Evolutionary conservation across 2,888 invertebrate genomes (phyloP).

Genomic region (Cistogaster globosa): DNA sequence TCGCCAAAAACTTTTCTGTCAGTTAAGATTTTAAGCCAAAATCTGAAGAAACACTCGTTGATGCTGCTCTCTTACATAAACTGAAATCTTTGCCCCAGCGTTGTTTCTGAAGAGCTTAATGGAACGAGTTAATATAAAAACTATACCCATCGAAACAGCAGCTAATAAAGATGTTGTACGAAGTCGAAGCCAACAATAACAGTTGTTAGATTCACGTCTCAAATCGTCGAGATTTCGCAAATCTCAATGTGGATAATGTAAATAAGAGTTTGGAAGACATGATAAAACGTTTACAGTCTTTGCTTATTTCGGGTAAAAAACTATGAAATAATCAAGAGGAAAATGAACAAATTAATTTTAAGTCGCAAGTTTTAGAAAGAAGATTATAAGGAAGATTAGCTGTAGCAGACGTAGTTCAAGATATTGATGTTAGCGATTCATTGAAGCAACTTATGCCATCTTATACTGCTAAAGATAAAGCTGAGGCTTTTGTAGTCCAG

Average conservation of each 20-base stretch:
- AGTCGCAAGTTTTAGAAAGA: neutral
- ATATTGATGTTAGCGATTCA: neutral
- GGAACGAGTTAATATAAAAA: constrained; percentile 77
- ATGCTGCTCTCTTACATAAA: constrained; percentile 70
- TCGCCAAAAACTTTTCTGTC: constrained; percentile 72
- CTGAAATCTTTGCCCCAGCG: constrained; percentile 75
- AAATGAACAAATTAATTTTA: neutral
- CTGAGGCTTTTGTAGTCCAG: no score
- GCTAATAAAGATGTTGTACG: constrained; percentile 74
- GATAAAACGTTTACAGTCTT: constrained; percentile 77
- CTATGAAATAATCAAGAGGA: neutral
- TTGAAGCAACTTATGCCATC: neutral
- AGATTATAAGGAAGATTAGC: constrained; percentile 1
- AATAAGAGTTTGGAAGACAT: constrained; percentile 76
- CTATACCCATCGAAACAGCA: constrained; percentile 78
- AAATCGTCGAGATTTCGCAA: constrained; percentile 57
- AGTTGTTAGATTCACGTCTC: constrained; percentile 76
- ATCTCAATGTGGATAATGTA: constrained; percentile 18
- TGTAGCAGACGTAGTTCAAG: neutral
- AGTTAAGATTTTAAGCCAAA: constrained; percentile 15
- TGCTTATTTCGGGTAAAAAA: constrained; percentile 76
- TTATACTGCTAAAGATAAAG: no score
- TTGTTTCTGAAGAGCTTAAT: constrained; percentile 75
- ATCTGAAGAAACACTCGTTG: constrained; percentile 25
- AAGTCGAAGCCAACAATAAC: constrained; percentile 74